These are phyloP conservation scores for Brachyistius frenatus DNA, from an alignment of 2,113 vertebrate species.

Conservation along the genomic window DNA sequence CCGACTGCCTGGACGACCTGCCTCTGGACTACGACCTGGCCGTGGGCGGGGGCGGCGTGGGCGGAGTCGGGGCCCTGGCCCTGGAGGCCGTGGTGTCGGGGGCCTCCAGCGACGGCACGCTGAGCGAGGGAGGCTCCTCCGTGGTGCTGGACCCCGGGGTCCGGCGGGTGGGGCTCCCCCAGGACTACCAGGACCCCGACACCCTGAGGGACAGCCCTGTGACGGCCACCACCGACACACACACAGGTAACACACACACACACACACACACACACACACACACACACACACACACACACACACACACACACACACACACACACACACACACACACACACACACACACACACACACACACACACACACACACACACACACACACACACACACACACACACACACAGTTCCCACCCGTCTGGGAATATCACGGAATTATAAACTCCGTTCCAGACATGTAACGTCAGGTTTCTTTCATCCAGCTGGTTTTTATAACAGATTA, in stretches of 20 bases:
- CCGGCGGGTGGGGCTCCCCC: slow-evolving; percentile 74
- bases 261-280: no score
- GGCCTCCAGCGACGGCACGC: slow-evolving; percentile 74
- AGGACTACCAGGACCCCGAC: slow-evolving; percentile 78
- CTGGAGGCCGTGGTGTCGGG: slow-evolving; percentile 76
- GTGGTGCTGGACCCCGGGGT: slow-evolving; percentile 77
- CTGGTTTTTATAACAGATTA: no score
- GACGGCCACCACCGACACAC: slow-evolving; percentile 71
- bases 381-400: no score
- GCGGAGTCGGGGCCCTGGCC: slow-evolving; percentile 62
- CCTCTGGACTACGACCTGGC: slow-evolving; percentile 79
- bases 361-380: slow-evolving; percentile 44
- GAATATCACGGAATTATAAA: no score
- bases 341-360: slow-evolving; percentile 15
- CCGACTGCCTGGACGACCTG: slow-evolving; percentile 79
- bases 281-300: no score
- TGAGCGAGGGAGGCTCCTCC: slow-evolving; percentile 73
- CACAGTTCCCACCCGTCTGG: no score
- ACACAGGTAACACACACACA: slow-evolving; percentile 58
- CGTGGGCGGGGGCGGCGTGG: slow-evolving; percentile 36
- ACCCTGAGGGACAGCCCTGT: slow-evolving; percentile 73
- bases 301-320: no score
- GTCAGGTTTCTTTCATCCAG: no score
- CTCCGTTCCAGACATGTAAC: no score
- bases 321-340: slow-evolving; percentile 59